Evolutionary conservation across 2,888 invertebrate genomes (phyloP).

Genomic region (Xestia ashworthii): DNA sequence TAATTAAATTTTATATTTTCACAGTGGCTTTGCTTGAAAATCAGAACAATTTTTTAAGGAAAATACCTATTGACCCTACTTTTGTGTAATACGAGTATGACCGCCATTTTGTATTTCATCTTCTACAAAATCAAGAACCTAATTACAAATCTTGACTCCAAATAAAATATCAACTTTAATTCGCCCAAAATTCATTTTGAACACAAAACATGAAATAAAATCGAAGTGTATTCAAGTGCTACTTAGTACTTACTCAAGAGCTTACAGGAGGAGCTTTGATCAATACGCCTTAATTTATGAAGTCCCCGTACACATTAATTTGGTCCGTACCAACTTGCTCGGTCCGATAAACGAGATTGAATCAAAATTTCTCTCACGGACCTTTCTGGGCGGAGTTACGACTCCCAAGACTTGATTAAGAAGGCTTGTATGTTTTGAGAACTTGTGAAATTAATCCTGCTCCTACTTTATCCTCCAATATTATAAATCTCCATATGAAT

Average conservation of each 20-base stretch:
- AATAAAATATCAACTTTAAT: not conserved
- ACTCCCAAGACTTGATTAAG: conserved; percentile 48
- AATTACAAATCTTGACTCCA: not conserved
- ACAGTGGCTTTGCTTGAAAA: not conserved
- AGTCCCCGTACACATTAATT: conserved; percentile 50
- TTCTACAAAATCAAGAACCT: conserved; percentile 10
- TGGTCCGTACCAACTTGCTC: conserved; percentile 34
- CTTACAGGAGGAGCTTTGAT: conserved; percentile 34
- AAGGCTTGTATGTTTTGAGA: conserved; percentile 45
- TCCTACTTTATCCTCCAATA: too few species aligned
- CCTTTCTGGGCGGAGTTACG: conserved; percentile 40
- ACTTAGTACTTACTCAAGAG: conserved; percentile 1
- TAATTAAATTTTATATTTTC: not conserved
- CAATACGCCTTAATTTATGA: conserved; percentile 49
- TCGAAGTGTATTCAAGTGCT: conserved; percentile 20
- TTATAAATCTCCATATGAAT: too few species aligned
- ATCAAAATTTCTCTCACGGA: conserved; percentile 60
- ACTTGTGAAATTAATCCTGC: conserved; percentile 14
- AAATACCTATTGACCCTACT: not conserved
- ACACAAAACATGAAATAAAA: conserved; percentile 16
- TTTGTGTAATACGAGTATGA: not conserved
- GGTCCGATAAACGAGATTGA: conserved; percentile 33
- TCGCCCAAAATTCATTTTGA: not conserved
- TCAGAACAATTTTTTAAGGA: not conserved
- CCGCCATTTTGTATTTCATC: conserved; percentile 1